Evolutionary conservation across 2,797 vertebrate genomes (phyloP), one percentile per base, ranked within the genome.

Genomic region (Gymnocypris eckloni): DNA sequence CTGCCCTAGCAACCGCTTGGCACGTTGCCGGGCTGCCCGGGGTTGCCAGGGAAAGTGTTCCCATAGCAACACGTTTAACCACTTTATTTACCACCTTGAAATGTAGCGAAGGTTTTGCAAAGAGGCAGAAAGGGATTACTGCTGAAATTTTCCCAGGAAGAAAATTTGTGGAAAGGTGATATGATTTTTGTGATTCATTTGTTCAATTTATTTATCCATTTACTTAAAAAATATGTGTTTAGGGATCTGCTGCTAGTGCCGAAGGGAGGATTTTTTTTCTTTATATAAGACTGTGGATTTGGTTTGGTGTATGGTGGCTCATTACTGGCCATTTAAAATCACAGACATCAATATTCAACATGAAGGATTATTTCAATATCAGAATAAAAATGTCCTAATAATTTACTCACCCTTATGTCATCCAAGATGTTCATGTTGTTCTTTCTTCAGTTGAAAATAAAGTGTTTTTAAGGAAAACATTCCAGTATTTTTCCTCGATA

Each of bases 1-100:
- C 94, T 95, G 94, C 94, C 93, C 92, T 96, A 92, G 95, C 93
- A 95, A 96, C 95, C 92, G 90, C 92, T 94, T 95, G 95, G 95
- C 94, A 92, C 91, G 87, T 92, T 95, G 94, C 95, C 95, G 95
- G 92, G 93, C 90, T 83, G 92, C 92, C 94, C 93, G 86, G 92
- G 89, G 95, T 95, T 96, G 93, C 94, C 94, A 94, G 91, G 94
- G 93, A 94, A 93, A 90, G 33, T 90, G 95, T 96, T 96, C 88
- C 95, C 94, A 95, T 96, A 91, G 94, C 92, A 95, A 96, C 96
- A 87, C 64, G 54, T 73, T 87, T 84, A 87, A 84, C 81, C 87
- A 77, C 76, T 84, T 87, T 71, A 72, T 77, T 93, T 93, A 92
- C 93, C 92, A 94, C 92, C 91, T 91, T 93, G 91, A 92, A 90